These are phyloP conservation scores for Nesospiza acunhae DNA, from an alignment of 2,113 vertebrate genomes.

Conservation along the genomic window DNA sequence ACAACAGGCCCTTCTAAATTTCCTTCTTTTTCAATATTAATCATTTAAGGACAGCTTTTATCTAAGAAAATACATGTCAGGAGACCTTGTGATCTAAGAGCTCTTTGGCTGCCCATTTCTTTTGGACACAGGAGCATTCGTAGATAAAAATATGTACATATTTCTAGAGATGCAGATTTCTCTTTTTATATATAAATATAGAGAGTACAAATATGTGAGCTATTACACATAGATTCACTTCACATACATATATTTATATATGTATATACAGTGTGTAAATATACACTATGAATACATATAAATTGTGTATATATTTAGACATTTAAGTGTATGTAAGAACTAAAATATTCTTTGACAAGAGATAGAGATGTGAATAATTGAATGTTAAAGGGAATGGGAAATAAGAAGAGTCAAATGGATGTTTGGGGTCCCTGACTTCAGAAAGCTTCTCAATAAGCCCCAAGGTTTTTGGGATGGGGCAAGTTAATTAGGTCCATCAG, in stretches of 20 bases:
- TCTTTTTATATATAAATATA: not conserved
- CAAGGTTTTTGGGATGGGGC: not conserved
- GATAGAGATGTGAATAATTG: not conserved
- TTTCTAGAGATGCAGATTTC: not conserved
- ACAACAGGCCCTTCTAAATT: not conserved
- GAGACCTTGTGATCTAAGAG: accelerated
- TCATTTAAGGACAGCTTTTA: not conserved
- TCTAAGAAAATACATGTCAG: not conserved
- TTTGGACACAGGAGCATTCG: not conserved
- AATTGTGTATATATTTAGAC: not conserved
- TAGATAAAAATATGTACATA: not conserved
- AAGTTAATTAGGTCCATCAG: not conserved
- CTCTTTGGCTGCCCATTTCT: not conserved
- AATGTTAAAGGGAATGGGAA: not conserved
- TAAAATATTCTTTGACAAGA: not conserved
- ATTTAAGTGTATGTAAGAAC: not conserved
- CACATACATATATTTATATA: not conserved
- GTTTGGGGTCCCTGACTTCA: not conserved
- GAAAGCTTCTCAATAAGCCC: not conserved
- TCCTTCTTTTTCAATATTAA: not conserved
- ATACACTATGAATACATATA: not conserved
- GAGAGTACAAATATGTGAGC: not conserved
- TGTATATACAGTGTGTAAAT: not conserved
- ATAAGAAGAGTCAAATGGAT: not conserved
- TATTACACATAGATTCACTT: not conserved